Evolutionary conservation across 2,113 vertebrate species (phyloP).

Genomic region (Petroica traversi): DNA sequence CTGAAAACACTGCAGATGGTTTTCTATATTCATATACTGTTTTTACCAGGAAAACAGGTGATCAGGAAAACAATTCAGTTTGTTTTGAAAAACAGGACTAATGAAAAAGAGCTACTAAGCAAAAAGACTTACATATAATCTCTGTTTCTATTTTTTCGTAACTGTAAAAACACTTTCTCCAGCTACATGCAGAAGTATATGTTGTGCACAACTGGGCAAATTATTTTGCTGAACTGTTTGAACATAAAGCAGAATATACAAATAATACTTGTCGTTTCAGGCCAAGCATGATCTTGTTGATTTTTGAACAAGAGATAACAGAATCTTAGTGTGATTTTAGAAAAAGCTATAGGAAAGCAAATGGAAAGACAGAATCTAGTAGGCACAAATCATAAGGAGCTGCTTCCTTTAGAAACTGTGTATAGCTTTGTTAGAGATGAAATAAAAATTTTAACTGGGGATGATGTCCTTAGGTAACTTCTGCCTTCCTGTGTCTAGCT

Average conservation of each 20-base stretch:
- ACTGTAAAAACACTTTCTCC: neutral
- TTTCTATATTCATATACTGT: neutral
- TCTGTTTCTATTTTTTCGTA: neutral
- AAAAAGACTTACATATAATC: neutral
- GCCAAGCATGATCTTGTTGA: neutral
- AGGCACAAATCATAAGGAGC: neutral
- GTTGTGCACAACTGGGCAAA: neutral
- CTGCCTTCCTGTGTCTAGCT: neutral
- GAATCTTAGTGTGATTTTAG: neutral
- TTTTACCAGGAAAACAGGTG: neutral
- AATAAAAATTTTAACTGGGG: neutral
- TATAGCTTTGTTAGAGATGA: neutral
- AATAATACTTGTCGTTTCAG: neutral
- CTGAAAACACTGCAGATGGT: neutral
- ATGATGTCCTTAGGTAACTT: neutral
- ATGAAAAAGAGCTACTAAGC: fast-evolving
- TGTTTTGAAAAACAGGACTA: neutral
- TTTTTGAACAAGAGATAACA: neutral
- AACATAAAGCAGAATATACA: neutral
- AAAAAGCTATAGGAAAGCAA: neutral
- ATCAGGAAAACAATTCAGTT: neutral
- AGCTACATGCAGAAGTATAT: neutral
- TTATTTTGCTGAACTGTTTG: neutral
- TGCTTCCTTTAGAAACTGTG: neutral
- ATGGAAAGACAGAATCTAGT: neutral